These are phyloP conservation scores for Struthio camelus DNA, from an alignment of 2,113 vertebrate genomes.

Conservation along the genomic window DNA sequence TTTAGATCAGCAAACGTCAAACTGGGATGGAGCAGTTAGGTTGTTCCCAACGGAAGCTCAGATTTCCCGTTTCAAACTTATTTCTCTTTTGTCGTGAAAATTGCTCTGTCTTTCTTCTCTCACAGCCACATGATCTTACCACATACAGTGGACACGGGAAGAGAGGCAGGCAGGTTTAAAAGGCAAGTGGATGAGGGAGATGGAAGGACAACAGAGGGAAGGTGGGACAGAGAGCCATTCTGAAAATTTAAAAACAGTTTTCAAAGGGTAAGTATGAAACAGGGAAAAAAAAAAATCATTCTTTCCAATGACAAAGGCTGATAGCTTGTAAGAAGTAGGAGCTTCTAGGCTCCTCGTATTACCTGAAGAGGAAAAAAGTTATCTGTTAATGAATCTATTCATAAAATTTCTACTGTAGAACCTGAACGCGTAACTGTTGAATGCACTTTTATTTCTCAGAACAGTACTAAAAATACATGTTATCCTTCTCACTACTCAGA, in stretches of 20 bases:
- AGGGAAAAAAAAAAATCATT: not conserved
- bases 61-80: not conserved
- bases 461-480: constrained; percentile 25
- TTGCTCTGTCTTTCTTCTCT: not conserved
- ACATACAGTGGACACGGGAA: not conserved
- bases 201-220: not conserved
- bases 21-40: not conserved
- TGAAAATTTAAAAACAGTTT: not conserved
- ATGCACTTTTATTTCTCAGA: constrained; percentile 23
- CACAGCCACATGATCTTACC: not conserved
- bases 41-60: fast-evolving
- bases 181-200: not conserved
- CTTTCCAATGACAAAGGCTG: not conserved
- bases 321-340: not conserved
- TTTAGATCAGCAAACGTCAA: not conserved
- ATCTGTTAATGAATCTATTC: not conserved
- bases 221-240: not conserved
- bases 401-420: not conserved
- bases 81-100: not conserved
- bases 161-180: not conserved
- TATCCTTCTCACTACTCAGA: constrained; percentile 30
- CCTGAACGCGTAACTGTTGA: not conserved
- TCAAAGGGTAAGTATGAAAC: not conserved
- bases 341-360: not conserved
- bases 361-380: not conserved